Evolutionary conservation across 1,140 invertebrate genomes (phyloP), one percentile per base, ranked within the genome.

Genomic region (Oreohelix idahoensis): DNA sequence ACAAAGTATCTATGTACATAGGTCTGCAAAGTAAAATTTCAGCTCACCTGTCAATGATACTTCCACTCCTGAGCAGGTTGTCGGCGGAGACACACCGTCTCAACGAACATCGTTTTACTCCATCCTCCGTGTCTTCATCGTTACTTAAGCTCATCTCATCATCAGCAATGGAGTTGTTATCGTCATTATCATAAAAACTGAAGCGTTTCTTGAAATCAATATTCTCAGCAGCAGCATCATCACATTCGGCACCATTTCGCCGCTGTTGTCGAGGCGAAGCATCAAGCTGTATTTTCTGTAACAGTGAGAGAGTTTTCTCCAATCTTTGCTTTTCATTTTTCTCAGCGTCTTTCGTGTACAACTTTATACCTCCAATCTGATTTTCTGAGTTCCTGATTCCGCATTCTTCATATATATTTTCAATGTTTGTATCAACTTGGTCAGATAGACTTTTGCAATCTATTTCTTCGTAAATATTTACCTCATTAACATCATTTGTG

Each of bases 21-120:
- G n/a, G n/a, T n/a, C n/a, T n/a, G n/a, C n/a, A n/a, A n/a, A n/a
- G n/a, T n/a, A n/a, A n/a, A n/a, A 45, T 15, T 11, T 58, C 4
- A 58, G 53, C 74, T 51, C 23, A 76, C 74, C 74, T 76, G 45
- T 76, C 74, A 29, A 76, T 20, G 1, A 76, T 76, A 51, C 74
- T 76, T 10, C 74, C 74, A 76, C 45, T 76, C 32, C 74, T 45
- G 2, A 76, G 38, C 1, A 76, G 13, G 23, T 76, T 36, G 32
- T 76, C 74, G 2, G 74, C 74, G 13, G 74, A 76, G 23, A 49
- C 45, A 39, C 74, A 76, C 13, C 36, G 32, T 51, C 45, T 76
- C 74, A 76, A 29, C 0, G 74, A 76, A 13, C 29, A 20, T 35
- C 10, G 4, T 32, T 53, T 76, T 35, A 53, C n/a, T n/a, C 4